Evolutionary conservation across 2,888 invertebrate genomes (phyloP).

Genomic region (Venusia cambrica): DNA sequence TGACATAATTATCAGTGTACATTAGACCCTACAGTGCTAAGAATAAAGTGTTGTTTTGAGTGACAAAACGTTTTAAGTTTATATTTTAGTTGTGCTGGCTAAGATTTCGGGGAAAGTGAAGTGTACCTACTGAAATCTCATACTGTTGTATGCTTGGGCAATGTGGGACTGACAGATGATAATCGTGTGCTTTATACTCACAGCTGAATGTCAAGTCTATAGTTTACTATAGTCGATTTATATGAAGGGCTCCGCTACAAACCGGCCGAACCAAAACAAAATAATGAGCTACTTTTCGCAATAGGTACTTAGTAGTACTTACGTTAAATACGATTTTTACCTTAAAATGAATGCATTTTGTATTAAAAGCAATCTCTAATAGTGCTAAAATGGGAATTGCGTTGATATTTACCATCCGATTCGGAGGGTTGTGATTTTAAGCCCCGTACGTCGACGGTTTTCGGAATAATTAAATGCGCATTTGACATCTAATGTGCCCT

Average conservation of each 20-base stretch:
- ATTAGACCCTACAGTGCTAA: slow-evolving; percentile 51
- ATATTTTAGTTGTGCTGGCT: slow-evolving; percentile 37
- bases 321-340: no score
- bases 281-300: no score
- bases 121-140: slow-evolving; percentile 26
- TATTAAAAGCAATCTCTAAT: no score
- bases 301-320: no score
- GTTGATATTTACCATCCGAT: no score
- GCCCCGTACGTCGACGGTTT: no score
- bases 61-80: slow-evolving; percentile 42
- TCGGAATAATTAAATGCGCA: no score
- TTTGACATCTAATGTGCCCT: no score
- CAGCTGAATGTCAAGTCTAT: slow-evolving; percentile 3
- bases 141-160: slow-evolving; percentile 26
- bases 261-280: no score
- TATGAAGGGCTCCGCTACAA: neutral
- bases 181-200: slow-evolving; percentile 8
- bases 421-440: no score
- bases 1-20: slow-evolving; percentile 32
- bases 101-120: slow-evolving; percentile 26
- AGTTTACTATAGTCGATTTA: slow-evolving; percentile 4
- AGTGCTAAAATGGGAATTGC: no score
- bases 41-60: slow-evolving; percentile 56
- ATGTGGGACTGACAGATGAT: slow-evolving; percentile 3
- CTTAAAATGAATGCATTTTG: no score